phyloP scores from a whole-genome alignment of 2,888 invertebrate species.

The Pristionchus fissidentatus region DNA sequence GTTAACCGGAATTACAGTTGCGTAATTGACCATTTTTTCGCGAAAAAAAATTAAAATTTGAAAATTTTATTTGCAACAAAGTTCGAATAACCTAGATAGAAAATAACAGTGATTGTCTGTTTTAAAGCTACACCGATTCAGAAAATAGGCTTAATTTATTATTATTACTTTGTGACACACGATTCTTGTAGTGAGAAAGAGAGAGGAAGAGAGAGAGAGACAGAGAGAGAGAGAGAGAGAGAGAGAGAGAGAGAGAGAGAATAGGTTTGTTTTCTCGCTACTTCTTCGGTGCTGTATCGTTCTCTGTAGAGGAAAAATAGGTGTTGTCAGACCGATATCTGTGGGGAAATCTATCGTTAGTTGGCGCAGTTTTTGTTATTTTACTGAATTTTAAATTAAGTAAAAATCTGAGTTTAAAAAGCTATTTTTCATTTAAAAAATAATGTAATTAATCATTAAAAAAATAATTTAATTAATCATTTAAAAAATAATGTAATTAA shows the following conservation, averaged over 20 bases:
- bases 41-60: background rate
- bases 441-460: background rate
- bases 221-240: too few relatives aligned
- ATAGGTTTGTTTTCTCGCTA: too few relatives aligned
- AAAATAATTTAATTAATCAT: background rate
- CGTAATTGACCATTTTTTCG: background rate
- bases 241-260: too few relatives aligned
- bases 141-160: background rate
- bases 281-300: too few relatives aligned
- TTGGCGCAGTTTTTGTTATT: background rate
- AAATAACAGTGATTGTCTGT: background rate
- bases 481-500: background rate
- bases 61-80: background rate
- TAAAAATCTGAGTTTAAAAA: too few relatives aligned
- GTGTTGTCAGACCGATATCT: background rate
- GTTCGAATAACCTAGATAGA: background rate
- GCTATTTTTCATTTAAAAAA: too few relatives aligned
- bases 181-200: too few relatives aligned
- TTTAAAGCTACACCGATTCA: background rate
- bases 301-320: too few relatives aligned
- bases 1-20: background rate
- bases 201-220: too few relatives aligned
- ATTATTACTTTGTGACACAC: background rate
- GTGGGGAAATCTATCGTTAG: background rate
- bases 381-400: too few relatives aligned